phyloP scores from a whole-genome alignment of 2,797 vertebrate species.

The Australoheros facetus region DNA sequence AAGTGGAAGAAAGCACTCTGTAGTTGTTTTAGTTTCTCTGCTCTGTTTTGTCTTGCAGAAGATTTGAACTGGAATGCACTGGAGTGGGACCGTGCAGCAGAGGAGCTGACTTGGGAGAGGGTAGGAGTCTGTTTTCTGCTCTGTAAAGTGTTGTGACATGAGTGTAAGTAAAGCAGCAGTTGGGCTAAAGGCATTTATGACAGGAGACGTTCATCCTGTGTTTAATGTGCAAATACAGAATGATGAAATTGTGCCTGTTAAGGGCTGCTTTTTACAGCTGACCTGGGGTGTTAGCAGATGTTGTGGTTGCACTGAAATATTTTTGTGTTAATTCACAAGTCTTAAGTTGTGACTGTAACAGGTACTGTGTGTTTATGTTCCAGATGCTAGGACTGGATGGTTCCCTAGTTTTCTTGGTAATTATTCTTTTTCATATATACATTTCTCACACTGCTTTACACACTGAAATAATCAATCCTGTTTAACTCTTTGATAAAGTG shows the following conservation, averaged over 20 bases:
- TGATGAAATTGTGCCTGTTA: background rate
- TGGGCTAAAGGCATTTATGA: background rate
- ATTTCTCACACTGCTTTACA: background rate
- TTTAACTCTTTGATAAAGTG: background rate
- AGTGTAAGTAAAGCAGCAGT: background rate
- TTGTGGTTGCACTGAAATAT: background rate
- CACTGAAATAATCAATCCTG: too few species aligned
- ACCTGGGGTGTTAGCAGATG: background rate
- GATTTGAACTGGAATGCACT: constrained; percentile 99
- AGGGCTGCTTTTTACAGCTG: background rate
- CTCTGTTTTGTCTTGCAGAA: constrained; percentile 74
- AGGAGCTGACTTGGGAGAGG: constrained; percentile 97
- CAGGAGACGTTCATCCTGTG: background rate
- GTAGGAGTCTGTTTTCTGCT: constrained; percentile 73
- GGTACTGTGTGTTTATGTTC: constrained; percentile 7
- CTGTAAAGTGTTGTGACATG: background rate
- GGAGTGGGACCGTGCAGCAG: constrained; percentile 97
- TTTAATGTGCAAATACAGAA: background rate
- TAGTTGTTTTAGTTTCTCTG: background rate
- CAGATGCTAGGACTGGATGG: constrained; percentile 98
- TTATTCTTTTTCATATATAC: constrained; percentile 23
- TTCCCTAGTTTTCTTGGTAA: constrained; percentile 95
- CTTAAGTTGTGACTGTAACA: background rate
- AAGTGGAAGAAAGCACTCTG: background rate
- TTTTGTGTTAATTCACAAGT: background rate